phyloP scores from a whole-genome alignment of 2,888 invertebrate species.

The Eilema depressum region DNA sequence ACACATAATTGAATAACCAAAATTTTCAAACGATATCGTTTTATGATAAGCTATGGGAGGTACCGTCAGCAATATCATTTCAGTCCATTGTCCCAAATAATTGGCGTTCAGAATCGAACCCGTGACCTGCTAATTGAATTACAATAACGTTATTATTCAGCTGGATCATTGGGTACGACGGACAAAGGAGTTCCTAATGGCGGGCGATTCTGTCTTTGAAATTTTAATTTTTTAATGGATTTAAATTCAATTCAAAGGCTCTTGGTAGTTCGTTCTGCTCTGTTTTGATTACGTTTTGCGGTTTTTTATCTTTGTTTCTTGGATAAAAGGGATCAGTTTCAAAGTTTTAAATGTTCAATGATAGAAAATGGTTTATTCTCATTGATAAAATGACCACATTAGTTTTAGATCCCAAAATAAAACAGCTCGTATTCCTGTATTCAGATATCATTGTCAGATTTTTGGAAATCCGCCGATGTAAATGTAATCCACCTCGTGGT shows the following conservation, averaged over 20 bases:
- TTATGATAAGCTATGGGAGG: slow-evolving; percentile 19
- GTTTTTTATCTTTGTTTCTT: background rate
- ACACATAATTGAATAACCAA: slow-evolving; percentile 13
- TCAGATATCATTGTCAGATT: too few species aligned
- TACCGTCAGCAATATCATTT: slow-evolving; percentile 50
- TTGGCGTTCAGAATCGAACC: slow-evolving; percentile 58
- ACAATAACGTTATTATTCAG: slow-evolving; percentile 61
- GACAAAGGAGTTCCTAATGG: slow-evolving; percentile 50
- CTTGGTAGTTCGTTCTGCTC: background rate
- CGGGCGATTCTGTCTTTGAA: slow-evolving; percentile 31
- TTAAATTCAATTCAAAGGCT: slow-evolving; percentile 13
- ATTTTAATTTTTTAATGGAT: slow-evolving; percentile 45
- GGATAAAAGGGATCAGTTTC: too few species aligned
- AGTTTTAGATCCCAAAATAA: too few species aligned
- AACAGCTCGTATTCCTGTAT: too few species aligned
- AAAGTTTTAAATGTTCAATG: too few species aligned
- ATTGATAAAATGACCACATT: too few species aligned
- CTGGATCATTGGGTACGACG: slow-evolving; percentile 44
- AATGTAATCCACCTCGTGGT: too few species aligned
- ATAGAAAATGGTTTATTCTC: too few species aligned
- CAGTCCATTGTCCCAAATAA: slow-evolving; percentile 58
- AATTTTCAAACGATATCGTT: slow-evolving; percentile 23
- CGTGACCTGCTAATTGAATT: slow-evolving; percentile 59
- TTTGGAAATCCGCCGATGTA: too few species aligned
- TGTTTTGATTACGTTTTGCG: background rate